Evolutionary conservation across 1,140 invertebrate genomes (phyloP).

Genomic region (Radopholus similis): DNA sequence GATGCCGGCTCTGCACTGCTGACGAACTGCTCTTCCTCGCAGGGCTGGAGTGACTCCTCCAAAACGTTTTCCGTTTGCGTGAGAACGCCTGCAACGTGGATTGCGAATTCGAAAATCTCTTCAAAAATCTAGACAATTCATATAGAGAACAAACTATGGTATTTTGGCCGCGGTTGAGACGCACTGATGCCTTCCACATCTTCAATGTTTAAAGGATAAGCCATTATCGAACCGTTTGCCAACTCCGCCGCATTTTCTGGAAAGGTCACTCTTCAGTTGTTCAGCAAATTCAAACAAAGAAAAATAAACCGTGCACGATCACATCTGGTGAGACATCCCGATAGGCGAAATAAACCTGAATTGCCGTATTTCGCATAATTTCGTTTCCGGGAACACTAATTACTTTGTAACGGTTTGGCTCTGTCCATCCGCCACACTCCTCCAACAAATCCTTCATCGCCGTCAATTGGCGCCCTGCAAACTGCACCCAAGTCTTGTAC

Average conservation of each 20-base stretch:
- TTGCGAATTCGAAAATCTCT: background rate
- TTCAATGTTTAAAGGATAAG: constrained; percentile 17
- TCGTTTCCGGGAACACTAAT: background rate
- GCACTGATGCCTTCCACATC: constrained; percentile 25
- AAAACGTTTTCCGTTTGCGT: constrained; percentile 15
- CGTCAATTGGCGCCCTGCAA: constrained; percentile 20
- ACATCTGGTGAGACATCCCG: constrained; percentile 9
- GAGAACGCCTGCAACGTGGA: background rate
- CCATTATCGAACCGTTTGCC: constrained; percentile 9
- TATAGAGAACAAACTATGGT: constrained; percentile 12
- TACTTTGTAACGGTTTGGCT: constrained; percentile 31
- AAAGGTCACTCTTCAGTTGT: background rate
- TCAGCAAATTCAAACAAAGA: background rate
- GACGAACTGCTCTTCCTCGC: background rate
- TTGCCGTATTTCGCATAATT: background rate
- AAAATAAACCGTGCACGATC: constrained; percentile 11
- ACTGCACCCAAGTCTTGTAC: constrained; percentile 23
- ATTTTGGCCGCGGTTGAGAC: constrained; percentile 13
- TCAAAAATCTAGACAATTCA: constrained; percentile 1
- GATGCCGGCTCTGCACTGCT: background rate
- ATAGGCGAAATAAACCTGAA: constrained; percentile 29
- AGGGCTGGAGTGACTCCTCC: background rate
- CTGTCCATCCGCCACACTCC: constrained; percentile 27
- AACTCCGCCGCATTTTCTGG: constrained; percentile 17
- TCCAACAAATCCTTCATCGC: constrained; percentile 24